phyloP scores from a whole-genome alignment of 1,140 invertebrate species.

The Trichonephila inaurata region DNA sequence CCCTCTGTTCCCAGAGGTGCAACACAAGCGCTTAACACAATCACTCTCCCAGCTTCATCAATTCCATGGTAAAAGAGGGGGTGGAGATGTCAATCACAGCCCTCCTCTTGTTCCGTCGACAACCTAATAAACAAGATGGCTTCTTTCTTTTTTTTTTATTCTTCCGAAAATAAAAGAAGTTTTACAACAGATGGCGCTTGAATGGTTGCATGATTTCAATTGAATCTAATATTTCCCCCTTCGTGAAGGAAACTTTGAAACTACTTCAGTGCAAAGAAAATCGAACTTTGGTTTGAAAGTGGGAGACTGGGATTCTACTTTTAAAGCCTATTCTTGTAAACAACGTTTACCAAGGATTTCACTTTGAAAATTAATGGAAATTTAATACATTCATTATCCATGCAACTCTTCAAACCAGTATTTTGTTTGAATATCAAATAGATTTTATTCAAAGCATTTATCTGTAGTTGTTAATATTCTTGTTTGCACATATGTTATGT shows the following conservation, averaged over 20 bases:
- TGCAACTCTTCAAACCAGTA: too few relatives aligned
- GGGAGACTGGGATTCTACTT: background rate
- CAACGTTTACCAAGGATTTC: too few relatives aligned
- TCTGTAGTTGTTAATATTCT: too few relatives aligned
- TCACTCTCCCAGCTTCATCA: conserved; percentile 44
- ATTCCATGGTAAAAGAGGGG: background rate
- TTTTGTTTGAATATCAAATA: too few relatives aligned
- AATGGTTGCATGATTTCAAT: background rate
- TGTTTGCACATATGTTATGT: too few relatives aligned
- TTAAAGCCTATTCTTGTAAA: too few relatives aligned
- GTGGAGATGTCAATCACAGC: background rate
- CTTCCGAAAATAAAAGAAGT: background rate
- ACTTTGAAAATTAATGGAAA: too few relatives aligned
- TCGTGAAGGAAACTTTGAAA: background rate
- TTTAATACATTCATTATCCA: too few relatives aligned
- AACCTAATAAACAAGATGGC: conserved; percentile 32
- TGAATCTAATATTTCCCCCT: background rate
- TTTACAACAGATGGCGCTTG: background rate
- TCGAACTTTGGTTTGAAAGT: background rate
- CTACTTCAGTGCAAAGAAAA: background rate
- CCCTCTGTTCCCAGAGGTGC: conserved; percentile 14
- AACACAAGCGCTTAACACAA: conserved; percentile 46
- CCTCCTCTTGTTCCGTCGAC: background rate
- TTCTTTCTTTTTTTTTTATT: background rate
- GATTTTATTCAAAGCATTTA: too few relatives aligned